Evolutionary conservation across 2,797 vertebrate species (phyloP), one percentile per base, ranked within the genome.

Genomic region (Nyctalus aviator): DNA sequence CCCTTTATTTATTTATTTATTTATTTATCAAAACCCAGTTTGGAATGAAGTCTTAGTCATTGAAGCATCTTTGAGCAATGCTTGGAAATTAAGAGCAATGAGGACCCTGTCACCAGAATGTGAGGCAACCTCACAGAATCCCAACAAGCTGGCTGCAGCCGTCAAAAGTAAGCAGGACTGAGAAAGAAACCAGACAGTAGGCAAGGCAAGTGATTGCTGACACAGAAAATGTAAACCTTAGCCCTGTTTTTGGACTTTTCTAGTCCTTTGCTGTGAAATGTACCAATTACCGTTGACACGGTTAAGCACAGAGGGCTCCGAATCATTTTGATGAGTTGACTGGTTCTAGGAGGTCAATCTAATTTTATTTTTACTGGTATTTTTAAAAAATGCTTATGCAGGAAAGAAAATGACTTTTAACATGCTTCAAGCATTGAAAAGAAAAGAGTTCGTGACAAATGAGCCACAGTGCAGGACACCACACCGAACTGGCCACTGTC

Each of bases 311-410:
- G 92, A 69, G 50, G 25, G 12, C 69, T 68, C 46, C 9, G 53
- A 78, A 35, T 14, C 48, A 37, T 37, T 79, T 35, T 88, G 59
- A 77, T 57, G 77, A 73, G 35, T 1, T 50, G 64, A 30, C 69
- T 69, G 44, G 30, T 76, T 88, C 77, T 53, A 62, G 53, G 62
- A 85, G 44, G 25, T 27, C 76, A 81, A 44, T 72, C 73, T 77
- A 68, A 88, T 84, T 53, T 82, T 90, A n/a, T 53, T 92, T 75
- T 82, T 84, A 81, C 68, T 32, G 23, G 4, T 55, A 37, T 18
- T 72, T 91, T 79, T 23, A 4, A 84, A 88, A 78, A 46, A 71
- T 37, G 27, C 53, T 75, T 66, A 48, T 27, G 21, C 10, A 12
- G 37, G 6, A 12, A 35, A 35, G 57, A 2, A 35, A 44, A 18